A percentile compares a stretch with the other conserved stretches of the same genome.
Conservation (phyloP, 2,888 invertebrate genomes). For the Cartodere bifasciata region DNA sequence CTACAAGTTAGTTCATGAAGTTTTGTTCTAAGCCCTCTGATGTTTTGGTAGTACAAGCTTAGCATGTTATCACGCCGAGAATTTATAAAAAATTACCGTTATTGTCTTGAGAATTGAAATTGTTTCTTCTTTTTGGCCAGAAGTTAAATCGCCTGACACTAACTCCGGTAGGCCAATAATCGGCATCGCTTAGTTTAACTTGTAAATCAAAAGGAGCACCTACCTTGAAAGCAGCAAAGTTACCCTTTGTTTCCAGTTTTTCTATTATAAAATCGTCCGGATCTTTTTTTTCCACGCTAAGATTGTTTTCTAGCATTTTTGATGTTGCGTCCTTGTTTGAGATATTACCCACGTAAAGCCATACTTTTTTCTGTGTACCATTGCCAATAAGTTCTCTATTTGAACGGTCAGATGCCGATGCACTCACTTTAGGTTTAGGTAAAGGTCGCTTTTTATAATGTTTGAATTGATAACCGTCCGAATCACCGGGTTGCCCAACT, state of each 20-base stretch:
- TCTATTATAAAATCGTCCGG: neutral
- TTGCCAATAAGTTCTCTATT: conserved; percentile 1
- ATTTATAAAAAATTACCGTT: too few relatives aligned
- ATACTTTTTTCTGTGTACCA: conserved; percentile 3
- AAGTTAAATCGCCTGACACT: conserved; percentile 1
- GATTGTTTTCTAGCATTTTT: conserved; percentile 1
- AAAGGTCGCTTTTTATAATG: too few relatives aligned
- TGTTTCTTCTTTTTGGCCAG: conserved; percentile 1
- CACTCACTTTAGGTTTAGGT: neutral
- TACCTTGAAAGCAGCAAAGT: neutral
- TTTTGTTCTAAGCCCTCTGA: too few relatives aligned
- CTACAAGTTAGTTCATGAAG: too few relatives aligned
- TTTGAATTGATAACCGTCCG: too few relatives aligned
- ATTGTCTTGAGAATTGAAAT: neutral
- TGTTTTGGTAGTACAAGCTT: too few relatives aligned
- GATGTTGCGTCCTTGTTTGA: conserved; percentile 2
- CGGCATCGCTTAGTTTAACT: neutral
- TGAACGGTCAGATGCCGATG: conserved; percentile 1
- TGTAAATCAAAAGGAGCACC: neutral
- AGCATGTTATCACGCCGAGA: too few relatives aligned
- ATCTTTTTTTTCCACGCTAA: neutral
- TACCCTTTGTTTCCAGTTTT: conserved; percentile 3
- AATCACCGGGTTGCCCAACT: too few relatives aligned
- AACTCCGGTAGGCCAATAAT: conserved; percentile 3
- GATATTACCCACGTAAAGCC: conserved; percentile 1